phyloP scores from a whole-genome alignment of 2,888 invertebrate genomes.

The Scotopteryx bipunctaria region DNA sequence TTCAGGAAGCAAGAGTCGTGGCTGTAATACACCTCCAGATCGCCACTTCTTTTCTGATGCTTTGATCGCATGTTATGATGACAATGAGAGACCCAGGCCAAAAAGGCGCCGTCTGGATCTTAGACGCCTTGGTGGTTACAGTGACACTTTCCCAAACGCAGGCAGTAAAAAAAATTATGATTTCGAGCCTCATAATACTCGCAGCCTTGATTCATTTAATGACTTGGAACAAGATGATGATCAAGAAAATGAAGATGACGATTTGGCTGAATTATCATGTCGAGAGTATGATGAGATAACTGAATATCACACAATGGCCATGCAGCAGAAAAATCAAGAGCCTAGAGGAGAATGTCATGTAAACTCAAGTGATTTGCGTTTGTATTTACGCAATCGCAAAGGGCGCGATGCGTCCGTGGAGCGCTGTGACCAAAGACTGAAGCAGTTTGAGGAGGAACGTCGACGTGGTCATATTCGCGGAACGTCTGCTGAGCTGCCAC shows the following conservation, averaged over 20 bases:
- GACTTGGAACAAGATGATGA: not conserved
- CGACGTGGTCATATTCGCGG: not conserved
- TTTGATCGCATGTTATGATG: not conserved
- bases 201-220: not conserved
- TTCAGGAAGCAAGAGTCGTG: not conserved
- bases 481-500: not conserved
- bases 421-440: too few relatives aligned
- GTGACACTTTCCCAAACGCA: slow-evolving; percentile 1
- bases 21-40: not conserved
- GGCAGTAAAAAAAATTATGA: too few relatives aligned
- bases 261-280: not conserved
- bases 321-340: not conserved
- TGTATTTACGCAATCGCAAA: slow-evolving; percentile 15
- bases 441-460: too few relatives aligned
- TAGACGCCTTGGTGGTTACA: slow-evolving; percentile 15
- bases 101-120: slow-evolving; percentile 7
- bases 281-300: slow-evolving; percentile 5
- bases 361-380: slow-evolving; percentile 11
- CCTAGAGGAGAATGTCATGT: not conserved
- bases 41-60: not conserved
- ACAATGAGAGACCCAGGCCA: not conserved
- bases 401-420: not conserved
- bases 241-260: not conserved
- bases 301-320: slow-evolving; percentile 2
- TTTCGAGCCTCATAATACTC: not conserved